Base-by-base conservation (phyloP, 1,140 invertebrate species). In the Zaprionus inermis region DNA sequence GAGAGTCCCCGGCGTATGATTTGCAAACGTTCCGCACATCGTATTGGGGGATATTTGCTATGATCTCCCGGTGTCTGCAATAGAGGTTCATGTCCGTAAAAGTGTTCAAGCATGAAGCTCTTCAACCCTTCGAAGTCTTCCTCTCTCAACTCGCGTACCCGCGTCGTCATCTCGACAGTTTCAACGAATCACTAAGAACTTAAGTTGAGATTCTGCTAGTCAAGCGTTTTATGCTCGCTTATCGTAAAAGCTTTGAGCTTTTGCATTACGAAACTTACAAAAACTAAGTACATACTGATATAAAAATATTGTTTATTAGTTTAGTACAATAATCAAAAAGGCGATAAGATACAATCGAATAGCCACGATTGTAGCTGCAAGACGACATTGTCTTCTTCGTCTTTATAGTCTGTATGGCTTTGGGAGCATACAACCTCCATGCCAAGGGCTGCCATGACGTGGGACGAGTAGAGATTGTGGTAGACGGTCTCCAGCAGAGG, bases 41-140 rank as follows among this genome's bases (percentile, higher is more conserved):
- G 67, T 5, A 16, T n/a, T 1, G 61, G 20, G 9, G 57, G 7
- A 3, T 9, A 22, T 14, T 30, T 6, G 2, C 38, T 16, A 24
- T 88, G 73, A 18, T 75, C 22, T 10, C 70, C 74, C 1, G 84
- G 80, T 28, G 72, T 84, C 24, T 60, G 58, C 79, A 85, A 51
- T 9, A 88, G 64, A 0, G 82, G 82, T 52, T 85, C 82, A n/a
- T 70, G 54, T 11, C 66, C 70, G 51, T 88, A 88, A 61, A 82
- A 88, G 54, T 83, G 65, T 11, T 46, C 36, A 0, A 30, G 44
- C 3, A 89, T 51, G 5, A 88, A 89, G 12, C 61, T 57, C 38
- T 72, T 64, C 0, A 72, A 77, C 44, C 69, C 57, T 6, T 52
- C 59, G 18, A 60, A 49, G 10, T 76, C 69, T 4, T 72, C 61